Evolutionary conservation across 2,888 invertebrate genomes (phyloP), one percentile per base, ranked within the genome.

Genomic region (Nycteola revayana): DNA sequence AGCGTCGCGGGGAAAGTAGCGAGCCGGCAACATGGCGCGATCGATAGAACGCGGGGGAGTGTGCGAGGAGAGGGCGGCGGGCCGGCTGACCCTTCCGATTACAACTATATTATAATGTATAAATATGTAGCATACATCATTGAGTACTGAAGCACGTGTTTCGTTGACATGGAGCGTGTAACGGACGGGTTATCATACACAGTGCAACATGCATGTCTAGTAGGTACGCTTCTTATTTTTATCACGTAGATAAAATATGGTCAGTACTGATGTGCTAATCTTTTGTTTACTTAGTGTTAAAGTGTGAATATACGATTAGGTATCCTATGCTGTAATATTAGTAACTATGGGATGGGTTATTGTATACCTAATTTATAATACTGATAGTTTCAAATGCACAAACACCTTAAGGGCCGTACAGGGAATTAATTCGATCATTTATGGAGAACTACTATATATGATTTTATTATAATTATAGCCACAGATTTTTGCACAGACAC

Each of bases 1-100:
- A 87, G 85, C 85, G 66, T 30, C 65, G 75, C 74, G 66, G 68
- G 51, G 77, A 76, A 76, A 80, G 75, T 71, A 59, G 66, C 64
- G 68, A 58, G 34, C 58, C 58, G 78, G 79, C 80, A 79, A 77
- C 77, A 63, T 56, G 62, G 70, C 71, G 54, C 63, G 64, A 60
- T 62, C 73, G 75, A 71, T 76, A 58, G 46, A 53, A 58, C 50
- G 58, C 54, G 57, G 60, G 46, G 56, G 32, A 45, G 40, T 41
- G 43, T 42, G 47, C 23, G 46, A 55, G 49, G 46, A 42, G 48
- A 51, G 53, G 52, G 31, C 48, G 36, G 45, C 33, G 41, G 30
- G 23, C 27, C 47, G 43, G 42, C 54, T 74, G 77, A 75, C 75
- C 76, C 77, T 74, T 74, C 69, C 67, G 62, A 60, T 49, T 28